Conservation (phyloP, 1,140 invertebrate species). For the Thaumatotibia leucotreta region DNA sequence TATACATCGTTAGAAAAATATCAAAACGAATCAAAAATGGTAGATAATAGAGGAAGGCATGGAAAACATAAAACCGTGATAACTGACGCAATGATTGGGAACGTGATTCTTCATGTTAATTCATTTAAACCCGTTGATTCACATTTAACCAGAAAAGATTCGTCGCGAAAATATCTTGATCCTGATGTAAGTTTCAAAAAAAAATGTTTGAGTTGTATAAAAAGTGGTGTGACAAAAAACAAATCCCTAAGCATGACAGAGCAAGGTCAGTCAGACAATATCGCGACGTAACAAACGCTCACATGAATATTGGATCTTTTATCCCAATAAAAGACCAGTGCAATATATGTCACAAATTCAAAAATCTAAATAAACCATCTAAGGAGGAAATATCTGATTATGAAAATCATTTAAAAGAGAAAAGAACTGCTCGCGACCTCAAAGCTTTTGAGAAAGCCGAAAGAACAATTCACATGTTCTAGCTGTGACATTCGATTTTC, state of each 20-base stretch:
- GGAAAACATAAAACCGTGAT: not conserved
- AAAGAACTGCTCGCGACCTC: not conserved
- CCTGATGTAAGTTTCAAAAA: not conserved
- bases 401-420: not conserved
- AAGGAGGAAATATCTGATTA: not conserved
- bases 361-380: not conserved
- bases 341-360: not conserved
- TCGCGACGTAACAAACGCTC: not conserved
- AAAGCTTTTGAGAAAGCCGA: not conserved
- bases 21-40: not conserved
- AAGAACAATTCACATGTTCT: not conserved
- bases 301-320: not conserved
- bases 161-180: not conserved
- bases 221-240: not conserved
- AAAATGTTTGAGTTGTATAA: not conserved
- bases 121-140: not conserved
- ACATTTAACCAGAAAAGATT: not conserved
- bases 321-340: not conserved
- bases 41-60: not conserved
- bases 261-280: not conserved
- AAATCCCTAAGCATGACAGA: not conserved
- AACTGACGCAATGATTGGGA: not conserved
- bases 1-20: not conserved
- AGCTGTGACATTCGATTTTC: not conserved
- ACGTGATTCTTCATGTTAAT: not conserved